phyloP scores from a whole-genome alignment of 2,797 vertebrate genomes.

The Platalea minor region DNA sequence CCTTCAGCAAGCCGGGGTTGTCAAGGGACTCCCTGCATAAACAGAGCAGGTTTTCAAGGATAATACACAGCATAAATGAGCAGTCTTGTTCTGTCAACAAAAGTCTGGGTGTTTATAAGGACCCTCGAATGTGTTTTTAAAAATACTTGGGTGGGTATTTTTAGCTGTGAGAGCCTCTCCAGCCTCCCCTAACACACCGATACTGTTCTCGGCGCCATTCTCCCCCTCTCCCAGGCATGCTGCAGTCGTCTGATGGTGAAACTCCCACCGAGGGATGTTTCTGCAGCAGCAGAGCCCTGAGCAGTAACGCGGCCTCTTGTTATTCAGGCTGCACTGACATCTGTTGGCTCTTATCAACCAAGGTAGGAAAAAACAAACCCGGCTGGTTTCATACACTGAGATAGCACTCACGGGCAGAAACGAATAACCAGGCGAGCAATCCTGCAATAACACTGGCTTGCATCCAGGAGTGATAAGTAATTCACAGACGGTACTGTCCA shows the following conservation, averaged over 20 bases:
- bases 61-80: slow-evolving; percentile 18
- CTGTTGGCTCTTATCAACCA: slow-evolving; percentile 10
- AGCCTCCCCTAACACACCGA: background rate
- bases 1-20: background rate
- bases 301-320: background rate
- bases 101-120: background rate
- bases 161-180: slow-evolving; percentile 21
- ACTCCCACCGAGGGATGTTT: background rate
- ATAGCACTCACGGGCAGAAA: background rate
- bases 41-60: slow-evolving; percentile 47
- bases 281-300: background rate
- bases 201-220: background rate
- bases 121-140: slow-evolving; percentile 16
- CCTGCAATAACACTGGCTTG: background rate
- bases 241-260: background rate
- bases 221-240: background rate
- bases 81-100: slow-evolving; percentile 9
- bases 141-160: slow-evolving; percentile 6
- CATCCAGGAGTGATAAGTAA: background rate
- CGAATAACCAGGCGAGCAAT: background rate
- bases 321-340: slow-evolving; percentile 25
- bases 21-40: slow-evolving; percentile 22
- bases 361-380: background rate
- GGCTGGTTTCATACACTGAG: background rate
- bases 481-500: background rate